Evolutionary conservation across 2,888 invertebrate genomes (phyloP).

Genomic region (Sinopyrophorus schimmeli): DNA sequence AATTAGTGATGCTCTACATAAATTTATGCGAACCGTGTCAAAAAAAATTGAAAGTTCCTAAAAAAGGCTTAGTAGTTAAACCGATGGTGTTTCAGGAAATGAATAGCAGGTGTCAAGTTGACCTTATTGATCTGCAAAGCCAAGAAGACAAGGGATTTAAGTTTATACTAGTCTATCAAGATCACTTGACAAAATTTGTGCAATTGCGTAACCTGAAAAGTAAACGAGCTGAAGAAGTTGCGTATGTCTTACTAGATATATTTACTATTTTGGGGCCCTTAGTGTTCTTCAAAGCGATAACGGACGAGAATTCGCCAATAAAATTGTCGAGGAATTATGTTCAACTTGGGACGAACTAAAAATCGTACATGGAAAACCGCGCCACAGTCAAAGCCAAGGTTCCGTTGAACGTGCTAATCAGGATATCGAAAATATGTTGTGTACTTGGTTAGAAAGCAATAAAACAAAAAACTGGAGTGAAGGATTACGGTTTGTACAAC

Average conservation of each 20-base stretch:
- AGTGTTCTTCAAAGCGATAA: too few species aligned
- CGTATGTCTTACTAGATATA: slow-evolving; percentile 2
- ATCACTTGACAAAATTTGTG: slow-evolving; percentile 47
- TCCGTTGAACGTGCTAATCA: slow-evolving; percentile 46
- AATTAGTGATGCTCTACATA: slow-evolving; percentile 19
- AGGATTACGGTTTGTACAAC: slow-evolving; percentile 43
- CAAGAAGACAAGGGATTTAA: slow-evolving; percentile 41
- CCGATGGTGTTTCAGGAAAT: slow-evolving; percentile 6
- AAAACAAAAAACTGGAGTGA: slow-evolving; percentile 21
- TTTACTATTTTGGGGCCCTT: too few species aligned
- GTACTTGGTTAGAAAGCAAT: slow-evolving; percentile 22
- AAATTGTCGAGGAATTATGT: slow-evolving; percentile 33
- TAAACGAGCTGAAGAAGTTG: slow-evolving; percentile 6
- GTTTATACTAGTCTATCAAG: slow-evolving; percentile 47
- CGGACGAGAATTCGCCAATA: slow-evolving; percentile 34
- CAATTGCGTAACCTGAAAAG: slow-evolving; percentile 1
- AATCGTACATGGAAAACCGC: slow-evolving; percentile 36
- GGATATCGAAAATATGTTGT: slow-evolving; percentile 46
- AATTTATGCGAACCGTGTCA: slow-evolving; percentile 15
- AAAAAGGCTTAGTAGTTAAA: slow-evolving; percentile 11
- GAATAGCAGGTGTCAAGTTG: slow-evolving; percentile 15
- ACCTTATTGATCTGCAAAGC: slow-evolving; percentile 16
- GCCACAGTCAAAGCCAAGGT: slow-evolving; percentile 43
- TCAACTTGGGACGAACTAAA: slow-evolving; percentile 38
- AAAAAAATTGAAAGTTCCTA: slow-evolving; percentile 10